Base-by-base conservation (phyloP, 2,888 invertebrate genomes). In the Clivina fossor region DNA sequence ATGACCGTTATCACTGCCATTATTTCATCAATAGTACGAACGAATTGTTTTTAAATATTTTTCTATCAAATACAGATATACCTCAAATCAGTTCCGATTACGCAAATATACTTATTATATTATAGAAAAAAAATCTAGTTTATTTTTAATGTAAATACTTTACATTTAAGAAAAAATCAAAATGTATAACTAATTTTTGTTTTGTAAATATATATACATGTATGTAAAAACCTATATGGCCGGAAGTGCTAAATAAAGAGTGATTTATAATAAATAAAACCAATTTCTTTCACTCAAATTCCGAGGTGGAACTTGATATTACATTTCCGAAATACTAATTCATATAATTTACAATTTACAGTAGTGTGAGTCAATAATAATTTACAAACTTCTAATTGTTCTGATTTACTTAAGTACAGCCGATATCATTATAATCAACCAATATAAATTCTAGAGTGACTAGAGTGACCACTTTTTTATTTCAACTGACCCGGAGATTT, bases 11-110 rank as follows among this genome's bases (percentile, higher is more conserved):
- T 38, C 55, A 55, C 55, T 55, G 55, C 55, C 54, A 47, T 20
- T 41, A 40, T 57, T 43, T 44, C 48, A 47, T 51, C 46, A 44
- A 46, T 49, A 40, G 35, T 50, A 37, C 54, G 43, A n/a, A n/a
- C n/a, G n/a, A n/a, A n/a, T n/a, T n/a, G n/a, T n/a, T n/a, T n/a
- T n/a, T 47, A 30, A 41, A 55, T 48, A 53, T 59, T 50, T 46
- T 32, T 32, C 15, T 33, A 15, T 38, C 30, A 47, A 46, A 57
- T 46, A 33, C 51, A 60, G 44, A 61, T 61, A 64, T 65, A 65
- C 65, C 65, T 65, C 65, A 65, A 60, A 60, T 20, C 60, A 62
- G 61, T 63, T 63, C 63, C 62, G 35, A 46, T 41, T 48, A 57
- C 44, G 57, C 48, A 58, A 56, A 44, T 50, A 58, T 58, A 58